Conservation (phyloP, 2,113 vertebrate genomes). For the Salminus brasiliensis region DNA sequence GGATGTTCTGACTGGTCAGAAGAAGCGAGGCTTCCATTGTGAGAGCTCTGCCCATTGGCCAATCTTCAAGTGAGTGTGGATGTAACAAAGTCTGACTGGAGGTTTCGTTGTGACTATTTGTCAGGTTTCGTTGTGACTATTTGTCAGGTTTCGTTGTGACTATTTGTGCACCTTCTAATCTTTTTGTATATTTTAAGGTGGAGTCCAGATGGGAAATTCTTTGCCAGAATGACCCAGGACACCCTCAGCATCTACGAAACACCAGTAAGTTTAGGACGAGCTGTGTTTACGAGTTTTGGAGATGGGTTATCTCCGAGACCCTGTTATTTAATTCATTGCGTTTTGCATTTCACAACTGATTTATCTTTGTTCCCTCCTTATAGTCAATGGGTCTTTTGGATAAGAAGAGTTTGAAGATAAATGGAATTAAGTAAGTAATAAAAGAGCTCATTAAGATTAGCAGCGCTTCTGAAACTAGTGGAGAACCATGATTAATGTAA, state of each 20-base stretch:
- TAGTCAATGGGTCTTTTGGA: constrained; percentile 98
- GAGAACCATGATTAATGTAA: no score
- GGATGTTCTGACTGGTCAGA: constrained; percentile 96
- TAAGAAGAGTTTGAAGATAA: constrained; percentile 98
- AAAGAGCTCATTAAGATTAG: no score
- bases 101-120: no score
- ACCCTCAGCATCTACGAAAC: constrained; percentile 98
- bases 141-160: not conserved
- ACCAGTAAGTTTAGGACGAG: constrained; percentile 79
- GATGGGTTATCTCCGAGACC: not conserved
- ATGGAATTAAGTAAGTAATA: constrained; percentile 93
- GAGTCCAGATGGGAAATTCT: constrained; percentile 99
- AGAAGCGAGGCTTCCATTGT: constrained; percentile 98
- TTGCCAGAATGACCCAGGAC: constrained; percentile 94
- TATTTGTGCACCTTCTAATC: not conserved
- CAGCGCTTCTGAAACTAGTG: no score
- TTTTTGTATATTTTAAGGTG: constrained; percentile 76
- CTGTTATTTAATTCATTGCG: no score
- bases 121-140: not conserved
- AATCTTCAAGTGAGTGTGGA: constrained; percentile 91
- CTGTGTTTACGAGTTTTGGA: not conserved
- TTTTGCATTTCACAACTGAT: not conserved
- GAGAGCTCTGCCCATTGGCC: constrained; percentile 99
- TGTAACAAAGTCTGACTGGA: not conserved
- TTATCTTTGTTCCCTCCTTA: constrained; percentile 16